Conservation (phyloP, 2,888 invertebrate species). For the Chymomyza caudatula region DNA sequence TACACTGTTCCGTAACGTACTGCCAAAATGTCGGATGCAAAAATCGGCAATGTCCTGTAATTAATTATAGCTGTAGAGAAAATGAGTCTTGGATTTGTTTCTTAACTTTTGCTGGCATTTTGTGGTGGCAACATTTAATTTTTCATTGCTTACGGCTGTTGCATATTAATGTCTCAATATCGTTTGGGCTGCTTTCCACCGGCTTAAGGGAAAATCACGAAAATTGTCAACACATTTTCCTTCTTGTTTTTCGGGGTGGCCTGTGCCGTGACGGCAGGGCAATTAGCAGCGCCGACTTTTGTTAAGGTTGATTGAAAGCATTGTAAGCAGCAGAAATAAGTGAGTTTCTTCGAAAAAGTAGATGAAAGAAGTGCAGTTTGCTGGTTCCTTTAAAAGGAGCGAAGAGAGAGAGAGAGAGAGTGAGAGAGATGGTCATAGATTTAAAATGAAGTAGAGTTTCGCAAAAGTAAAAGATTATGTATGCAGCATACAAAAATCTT, state of each 20-base stretch:
- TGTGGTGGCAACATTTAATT: constrained; percentile 2
- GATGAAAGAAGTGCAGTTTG: neutral
- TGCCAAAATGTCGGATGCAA: constrained; percentile 47
- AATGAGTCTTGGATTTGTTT: neutral
- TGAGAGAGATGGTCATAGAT: neutral
- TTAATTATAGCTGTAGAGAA: constrained; percentile 47
- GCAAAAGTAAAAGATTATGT: neutral
- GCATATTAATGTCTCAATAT: constrained; percentile 19
- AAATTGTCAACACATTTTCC: neutral
- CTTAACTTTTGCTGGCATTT: neutral
- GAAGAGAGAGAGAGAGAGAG: too few species aligned
- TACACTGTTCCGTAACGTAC: neutral
- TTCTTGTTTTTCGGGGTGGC: neutral
- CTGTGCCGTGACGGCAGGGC: neutral
- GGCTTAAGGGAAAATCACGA: neutral
- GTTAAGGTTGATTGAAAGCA: neutral
- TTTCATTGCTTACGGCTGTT: constrained; percentile 2
- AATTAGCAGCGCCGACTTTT: neutral
- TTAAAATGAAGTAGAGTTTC: neutral
- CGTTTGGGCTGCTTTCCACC: neutral
- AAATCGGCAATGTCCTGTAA: constrained; percentile 57
- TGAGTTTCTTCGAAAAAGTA: neutral
- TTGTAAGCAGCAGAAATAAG: neutral
- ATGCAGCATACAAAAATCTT: too few species aligned
- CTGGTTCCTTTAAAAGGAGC: neutral